Evolutionary conservation across 2,888 invertebrate genomes (phyloP).

Genomic region (Microctonus hyperodae): DNA sequence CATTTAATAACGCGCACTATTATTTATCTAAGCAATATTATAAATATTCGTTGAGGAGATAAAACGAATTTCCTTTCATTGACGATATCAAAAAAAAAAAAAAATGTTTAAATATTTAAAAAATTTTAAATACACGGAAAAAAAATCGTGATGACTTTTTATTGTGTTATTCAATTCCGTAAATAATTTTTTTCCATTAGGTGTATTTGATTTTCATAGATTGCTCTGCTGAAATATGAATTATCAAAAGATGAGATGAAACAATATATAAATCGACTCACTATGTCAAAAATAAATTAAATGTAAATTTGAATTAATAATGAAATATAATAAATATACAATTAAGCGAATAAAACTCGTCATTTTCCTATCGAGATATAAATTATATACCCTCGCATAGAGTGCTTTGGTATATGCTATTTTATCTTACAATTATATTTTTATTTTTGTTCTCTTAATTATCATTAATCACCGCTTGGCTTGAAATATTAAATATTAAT

Average conservation of each 20-base stretch:
- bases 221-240: neutral
- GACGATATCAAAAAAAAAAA: too few relatives aligned
- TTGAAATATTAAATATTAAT: constrained; percentile 43
- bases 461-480: constrained; percentile 14
- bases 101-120: too few relatives aligned
- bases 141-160: neutral
- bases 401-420: constrained; percentile 19
- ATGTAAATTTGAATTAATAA: neutral
- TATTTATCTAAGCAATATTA: neutral
- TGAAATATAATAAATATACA: neutral
- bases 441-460: constrained; percentile 32
- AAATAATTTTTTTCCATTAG: neutral
- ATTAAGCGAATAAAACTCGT: neutral
- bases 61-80: too few relatives aligned
- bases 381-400: constrained; percentile 14
- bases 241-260: neutral
- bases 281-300: neutral
- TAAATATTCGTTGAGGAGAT: too few relatives aligned
- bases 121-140: neutral
- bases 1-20: neutral
- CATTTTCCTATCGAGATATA: constrained; percentile 20
- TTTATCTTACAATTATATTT: constrained; percentile 19
- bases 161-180: neutral
- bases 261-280: neutral
- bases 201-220: neutral